Conservation (phyloP, 1,140 invertebrate genomes). For the Vollenhovia emeryi region DNA sequence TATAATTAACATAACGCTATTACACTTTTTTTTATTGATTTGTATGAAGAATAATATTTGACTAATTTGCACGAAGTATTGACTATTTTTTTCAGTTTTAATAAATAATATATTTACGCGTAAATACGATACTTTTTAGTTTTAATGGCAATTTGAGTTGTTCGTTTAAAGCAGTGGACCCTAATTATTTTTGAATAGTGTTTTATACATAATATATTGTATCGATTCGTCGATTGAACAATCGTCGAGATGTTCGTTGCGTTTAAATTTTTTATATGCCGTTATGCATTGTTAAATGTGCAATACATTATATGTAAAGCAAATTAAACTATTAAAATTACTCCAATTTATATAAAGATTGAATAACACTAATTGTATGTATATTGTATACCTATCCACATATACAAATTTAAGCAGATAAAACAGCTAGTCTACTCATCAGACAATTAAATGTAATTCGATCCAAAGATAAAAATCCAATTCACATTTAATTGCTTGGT, state of each 20-base stretch:
- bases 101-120: not conserved
- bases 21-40: too few relatives aligned
- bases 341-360: too few relatives aligned
- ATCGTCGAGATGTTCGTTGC: conserved; percentile 29
- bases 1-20: not conserved
- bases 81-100: not conserved
- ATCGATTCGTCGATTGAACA: not conserved
- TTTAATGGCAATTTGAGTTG: not conserved
- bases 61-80: not conserved
- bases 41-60: too few relatives aligned
- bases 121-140: conserved; percentile 19
- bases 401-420: too few relatives aligned
- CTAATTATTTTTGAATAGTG: conserved; percentile 8
- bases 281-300: not conserved
- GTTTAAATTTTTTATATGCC: conserved; percentile 55
- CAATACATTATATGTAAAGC: too few relatives aligned
- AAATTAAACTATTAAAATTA: too few relatives aligned
- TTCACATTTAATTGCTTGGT: too few relatives aligned
- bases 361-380: too few relatives aligned
- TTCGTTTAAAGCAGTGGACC: not conserved
- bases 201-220: conserved; percentile 10
- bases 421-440: too few relatives aligned
- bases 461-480: too few relatives aligned
- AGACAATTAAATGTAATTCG: too few relatives aligned
- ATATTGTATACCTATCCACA: too few relatives aligned